These are phyloP conservation scores for Cnemophilus loriae DNA, from an alignment of 2,113 vertebrate genomes.

Conservation along the genomic window DNA sequence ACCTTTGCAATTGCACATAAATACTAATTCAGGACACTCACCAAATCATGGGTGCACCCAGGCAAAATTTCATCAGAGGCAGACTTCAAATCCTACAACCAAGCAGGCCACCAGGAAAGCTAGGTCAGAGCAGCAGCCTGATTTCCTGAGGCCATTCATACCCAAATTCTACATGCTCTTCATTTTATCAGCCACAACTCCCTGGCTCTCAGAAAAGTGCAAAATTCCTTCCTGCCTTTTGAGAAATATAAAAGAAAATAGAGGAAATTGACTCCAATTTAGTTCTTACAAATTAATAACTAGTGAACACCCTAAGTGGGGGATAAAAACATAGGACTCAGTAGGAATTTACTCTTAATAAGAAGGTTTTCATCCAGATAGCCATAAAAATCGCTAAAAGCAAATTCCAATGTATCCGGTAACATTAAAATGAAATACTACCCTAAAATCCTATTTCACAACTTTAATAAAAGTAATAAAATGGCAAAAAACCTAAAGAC, in stretches of 20 bases:
- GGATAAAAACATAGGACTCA: neutral
- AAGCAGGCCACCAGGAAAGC: neutral
- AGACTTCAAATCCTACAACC: neutral
- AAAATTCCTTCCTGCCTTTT: neutral
- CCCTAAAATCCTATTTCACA: slow-evolving; percentile 15
- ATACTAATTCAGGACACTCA: neutral
- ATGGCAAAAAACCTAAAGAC: neutral
- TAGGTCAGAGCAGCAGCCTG: neutral
- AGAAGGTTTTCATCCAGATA: slow-evolving; percentile 7
- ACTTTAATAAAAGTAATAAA: slow-evolving; percentile 27
- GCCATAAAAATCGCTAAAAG: slow-evolving; percentile 32
- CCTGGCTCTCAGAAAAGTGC: neutral
- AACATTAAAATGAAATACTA: slow-evolving; percentile 18
- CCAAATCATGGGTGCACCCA: neutral
- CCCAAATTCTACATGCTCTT: neutral
- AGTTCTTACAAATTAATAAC: slow-evolving; percentile 11
- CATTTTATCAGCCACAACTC: neutral
- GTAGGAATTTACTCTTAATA: slow-evolving; percentile 22
- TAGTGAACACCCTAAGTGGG: neutral
- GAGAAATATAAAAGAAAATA: neutral
- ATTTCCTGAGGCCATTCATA: neutral
- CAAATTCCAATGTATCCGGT: neutral
- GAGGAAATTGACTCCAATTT: slow-evolving; percentile 19
- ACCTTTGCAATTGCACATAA: neutral
- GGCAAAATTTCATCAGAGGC: neutral